A percentile compares a stretch with the other conserved stretches of the same genome.
These are phyloP conservation scores for Sceliomorpha sp. DNA, from an alignment of 2,888 invertebrate genomes.

Conservation along the genomic window DNA sequence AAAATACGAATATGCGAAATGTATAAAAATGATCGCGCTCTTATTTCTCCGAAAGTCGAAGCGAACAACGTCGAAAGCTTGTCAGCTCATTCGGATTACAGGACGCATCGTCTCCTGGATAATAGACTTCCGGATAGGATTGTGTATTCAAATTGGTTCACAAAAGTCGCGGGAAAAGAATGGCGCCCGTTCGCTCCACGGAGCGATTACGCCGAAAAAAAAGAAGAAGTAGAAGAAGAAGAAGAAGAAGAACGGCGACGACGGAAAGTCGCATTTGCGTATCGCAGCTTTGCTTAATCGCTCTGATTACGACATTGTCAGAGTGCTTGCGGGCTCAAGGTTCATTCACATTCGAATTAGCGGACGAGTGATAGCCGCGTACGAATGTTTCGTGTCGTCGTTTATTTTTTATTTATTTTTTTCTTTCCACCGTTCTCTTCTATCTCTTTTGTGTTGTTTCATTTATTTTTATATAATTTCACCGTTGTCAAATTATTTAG, in stretches of 20 bases:
- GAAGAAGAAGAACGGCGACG: no score
- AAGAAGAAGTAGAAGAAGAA: no score
- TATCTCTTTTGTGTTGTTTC: constrained; percentile 24
- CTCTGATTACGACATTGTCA: constrained; percentile 47
- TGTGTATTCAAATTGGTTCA: constrained; percentile 45
- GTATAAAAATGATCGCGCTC: no score
- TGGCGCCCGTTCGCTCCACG: constrained; percentile 13
- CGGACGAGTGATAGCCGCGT: constrained; percentile 16
- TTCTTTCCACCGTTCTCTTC: constrained; percentile 33
- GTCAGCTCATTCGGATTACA: constrained; percentile 26
- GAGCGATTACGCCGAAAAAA: constrained; percentile 34
- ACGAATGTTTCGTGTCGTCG: constrained; percentile 36
- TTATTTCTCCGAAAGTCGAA: constrained; percentile 35
- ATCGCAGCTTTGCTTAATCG: constrained; percentile 44
- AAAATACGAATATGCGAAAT: no score
- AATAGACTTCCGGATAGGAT: constrained; percentile 51
- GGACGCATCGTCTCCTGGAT: constrained; percentile 30
- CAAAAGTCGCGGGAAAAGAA: constrained; percentile 42
- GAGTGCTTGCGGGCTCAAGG: constrained; percentile 23
- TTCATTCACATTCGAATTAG: constrained; percentile 43
- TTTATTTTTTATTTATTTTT: no score
- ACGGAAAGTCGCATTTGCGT: constrained; percentile 36
- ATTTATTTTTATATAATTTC: not conserved
- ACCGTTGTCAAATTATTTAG: no score
- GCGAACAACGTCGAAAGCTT: constrained; percentile 17